A percentile compares a stretch with the other conserved stretches of the same genome.
phyloP scores from a whole-genome alignment of 2,888 invertebrate genomes.

The Cenopis cana region DNA sequence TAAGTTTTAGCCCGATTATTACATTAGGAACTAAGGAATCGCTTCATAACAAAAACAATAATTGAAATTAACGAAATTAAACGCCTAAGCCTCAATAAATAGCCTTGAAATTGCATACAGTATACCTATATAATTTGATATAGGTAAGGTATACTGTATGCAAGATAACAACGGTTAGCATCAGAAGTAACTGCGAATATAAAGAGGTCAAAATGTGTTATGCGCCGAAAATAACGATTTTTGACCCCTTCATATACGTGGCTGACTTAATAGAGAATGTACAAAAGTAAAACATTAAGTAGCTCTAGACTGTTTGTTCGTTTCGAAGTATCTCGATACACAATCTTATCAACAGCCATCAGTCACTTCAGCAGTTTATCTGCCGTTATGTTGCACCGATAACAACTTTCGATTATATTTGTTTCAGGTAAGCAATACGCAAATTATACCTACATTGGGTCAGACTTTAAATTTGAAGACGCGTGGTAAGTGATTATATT shows the following conservation, averaged over 20 bases:
- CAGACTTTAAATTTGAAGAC: not conserved
- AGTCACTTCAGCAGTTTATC: conserved; percentile 35
- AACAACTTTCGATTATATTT: conserved; percentile 49
- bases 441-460: conserved; percentile 19
- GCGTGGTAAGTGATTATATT: conserved; percentile 7
- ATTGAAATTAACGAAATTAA: too few relatives aligned
- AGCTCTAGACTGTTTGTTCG: conserved; percentile 15
- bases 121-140: too few relatives aligned
- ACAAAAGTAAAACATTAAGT: not conserved
- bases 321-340: conserved; percentile 25
- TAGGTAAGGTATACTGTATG: too few relatives aligned
- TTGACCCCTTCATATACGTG: too few relatives aligned
- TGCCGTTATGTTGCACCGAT: conserved; percentile 42
- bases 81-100: too few relatives aligned
- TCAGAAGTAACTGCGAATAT: too few relatives aligned
- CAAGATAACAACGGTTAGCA: too few relatives aligned
- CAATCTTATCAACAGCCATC: conserved; percentile 27
- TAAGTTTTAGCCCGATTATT: conserved; percentile 52
- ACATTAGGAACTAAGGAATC: too few relatives aligned
- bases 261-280: not conserved
- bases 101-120: too few relatives aligned
- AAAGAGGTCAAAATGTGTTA: too few relatives aligned
- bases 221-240: too few relatives aligned
- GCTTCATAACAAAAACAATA: too few relatives aligned
- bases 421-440: conserved; percentile 59